Evolutionary conservation across 2,888 invertebrate genomes (phyloP), one percentile per base, ranked within the genome.

Genomic region (Catocala fraxini): DNA sequence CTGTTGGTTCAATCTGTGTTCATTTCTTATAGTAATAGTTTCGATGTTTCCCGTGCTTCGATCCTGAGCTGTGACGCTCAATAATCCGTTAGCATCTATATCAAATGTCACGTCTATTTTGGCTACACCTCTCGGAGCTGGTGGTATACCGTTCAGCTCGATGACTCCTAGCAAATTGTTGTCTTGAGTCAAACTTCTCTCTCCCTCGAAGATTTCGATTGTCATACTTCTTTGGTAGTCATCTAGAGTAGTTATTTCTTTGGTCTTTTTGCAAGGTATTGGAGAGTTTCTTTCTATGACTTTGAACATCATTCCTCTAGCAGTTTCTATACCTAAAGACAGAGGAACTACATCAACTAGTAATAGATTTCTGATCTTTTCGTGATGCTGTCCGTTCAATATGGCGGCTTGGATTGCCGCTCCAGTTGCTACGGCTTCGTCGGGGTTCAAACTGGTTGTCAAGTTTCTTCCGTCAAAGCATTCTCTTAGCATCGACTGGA

Each of bases 151-250:
- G 11, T 81, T 80, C 0, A 92, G 59, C 34, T 90, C 85, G 11
- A 92, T 88, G 45, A 81, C 82, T 2, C 91, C 92, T 3, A 92
- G 65, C 13, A 90, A 64, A 69, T 88, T 88, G 59, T 92, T 92
- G 68, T 92, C 87, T 74, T 82, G 85, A 0, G 91, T 90, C 25
- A 92, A 65, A 10, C 81, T 74, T 9, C 92, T 73, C 70, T 92
- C 92, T 0, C 92, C 92, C 79, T 92, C 91, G 42, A 87, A 92
- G 7, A 92, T 80, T 67, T 91, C 90, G 34, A 92, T 91, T 0
- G 88, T 88, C 88, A 92, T 89, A 10, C 78, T 75, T 33, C 68
- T 83, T 74, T 91, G 91, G 59, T 90, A 83, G 57, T 92, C 90
- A n/a, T 89, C 87, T 60, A 86, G 54, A 0, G 92, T 91, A 0